phyloP scores from a whole-genome alignment of 2,113 vertebrate species.

The Sarotherodon lohbergeri region DNA sequence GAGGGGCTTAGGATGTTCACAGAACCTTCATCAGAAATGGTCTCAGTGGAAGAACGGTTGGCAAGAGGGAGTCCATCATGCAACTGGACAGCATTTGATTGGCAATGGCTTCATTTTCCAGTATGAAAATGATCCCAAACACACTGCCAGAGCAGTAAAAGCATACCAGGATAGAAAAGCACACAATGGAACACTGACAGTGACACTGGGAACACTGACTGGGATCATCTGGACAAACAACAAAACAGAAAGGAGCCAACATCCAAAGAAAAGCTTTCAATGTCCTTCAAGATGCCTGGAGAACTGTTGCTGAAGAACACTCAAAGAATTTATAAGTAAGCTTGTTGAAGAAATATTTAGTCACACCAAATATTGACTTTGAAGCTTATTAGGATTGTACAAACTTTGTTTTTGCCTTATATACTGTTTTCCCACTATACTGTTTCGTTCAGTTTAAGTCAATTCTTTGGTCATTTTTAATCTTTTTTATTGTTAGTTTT shows the following conservation, averaged over 20 bases:
- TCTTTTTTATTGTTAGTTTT: no score
- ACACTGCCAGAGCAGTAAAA: not conserved
- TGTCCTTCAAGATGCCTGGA: not conserved
- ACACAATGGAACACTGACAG: not conserved
- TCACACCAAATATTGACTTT: not conserved
- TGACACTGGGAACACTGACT: not conserved
- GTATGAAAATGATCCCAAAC: not conserved
- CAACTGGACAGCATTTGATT: not conserved
- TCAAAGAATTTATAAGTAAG: not conserved
- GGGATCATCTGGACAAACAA: not conserved
- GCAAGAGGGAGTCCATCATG: not conserved
- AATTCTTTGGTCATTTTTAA: no score
- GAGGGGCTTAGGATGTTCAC: not conserved
- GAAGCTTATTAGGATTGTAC: not conserved
- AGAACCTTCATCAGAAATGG: not conserved
- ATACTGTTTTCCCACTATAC: not conserved
- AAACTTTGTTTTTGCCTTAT: not conserved
- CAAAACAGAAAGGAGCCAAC: not conserved
- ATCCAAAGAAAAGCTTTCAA: not conserved
- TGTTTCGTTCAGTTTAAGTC: no score
- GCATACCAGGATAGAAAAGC: not conserved
- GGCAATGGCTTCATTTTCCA: not conserved
- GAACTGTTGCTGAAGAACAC: not conserved
- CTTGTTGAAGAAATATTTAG: not conserved
- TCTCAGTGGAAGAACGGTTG: not conserved